A percentile compares a stretch with the other conserved stretches of the same genome.
Evolutionary conservation across 2,888 invertebrate species (phyloP).

Genomic region (Chironomus tentans): DNA sequence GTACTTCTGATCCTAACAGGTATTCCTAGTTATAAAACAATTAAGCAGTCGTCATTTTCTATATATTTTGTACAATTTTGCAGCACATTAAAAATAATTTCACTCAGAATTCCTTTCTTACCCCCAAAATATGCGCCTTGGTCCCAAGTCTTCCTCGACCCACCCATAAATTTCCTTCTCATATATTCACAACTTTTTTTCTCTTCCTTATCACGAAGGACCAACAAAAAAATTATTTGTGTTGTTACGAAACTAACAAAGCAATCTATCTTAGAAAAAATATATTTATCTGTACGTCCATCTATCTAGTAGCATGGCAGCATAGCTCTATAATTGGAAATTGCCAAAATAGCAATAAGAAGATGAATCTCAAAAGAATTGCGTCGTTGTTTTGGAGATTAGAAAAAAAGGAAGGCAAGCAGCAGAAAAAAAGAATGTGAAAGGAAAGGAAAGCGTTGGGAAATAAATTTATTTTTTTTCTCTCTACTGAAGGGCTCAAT

Average conservation of each 20-base stretch:
- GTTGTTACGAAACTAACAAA: not conserved
- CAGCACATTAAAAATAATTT: too few species aligned
- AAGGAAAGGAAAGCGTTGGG: not conserved
- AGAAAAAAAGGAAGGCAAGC: not conserved
- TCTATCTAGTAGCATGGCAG: not conserved
- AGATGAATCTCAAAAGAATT: slow-evolving; percentile 16
- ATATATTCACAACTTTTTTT: too few species aligned
- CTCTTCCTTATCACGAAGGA: too few species aligned
- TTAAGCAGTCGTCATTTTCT: too few species aligned
- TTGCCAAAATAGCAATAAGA: slow-evolving; percentile 11
- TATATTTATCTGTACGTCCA: not conserved
- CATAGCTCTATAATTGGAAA: slow-evolving; percentile 5
- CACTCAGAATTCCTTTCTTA: too few species aligned
- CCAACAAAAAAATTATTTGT: too few species aligned
- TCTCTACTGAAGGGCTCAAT: slow-evolving; percentile 11
- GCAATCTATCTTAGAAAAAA: too few species aligned
- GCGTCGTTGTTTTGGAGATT: slow-evolving; percentile 11
- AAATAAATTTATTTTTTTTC: slow-evolving; percentile 14
- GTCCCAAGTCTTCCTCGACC: not conserved
- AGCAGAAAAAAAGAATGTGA: too few species aligned
- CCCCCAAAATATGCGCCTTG: not conserved
- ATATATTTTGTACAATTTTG: too few species aligned
- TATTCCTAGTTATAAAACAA: too few species aligned
- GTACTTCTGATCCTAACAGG: too few species aligned
- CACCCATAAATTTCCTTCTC: not conserved